A percentile compares a stretch with the other conserved stretches of the same genome.
phyloP scores from a whole-genome alignment of 1,140 invertebrate species.

The Araneus ventricosus region DNA sequence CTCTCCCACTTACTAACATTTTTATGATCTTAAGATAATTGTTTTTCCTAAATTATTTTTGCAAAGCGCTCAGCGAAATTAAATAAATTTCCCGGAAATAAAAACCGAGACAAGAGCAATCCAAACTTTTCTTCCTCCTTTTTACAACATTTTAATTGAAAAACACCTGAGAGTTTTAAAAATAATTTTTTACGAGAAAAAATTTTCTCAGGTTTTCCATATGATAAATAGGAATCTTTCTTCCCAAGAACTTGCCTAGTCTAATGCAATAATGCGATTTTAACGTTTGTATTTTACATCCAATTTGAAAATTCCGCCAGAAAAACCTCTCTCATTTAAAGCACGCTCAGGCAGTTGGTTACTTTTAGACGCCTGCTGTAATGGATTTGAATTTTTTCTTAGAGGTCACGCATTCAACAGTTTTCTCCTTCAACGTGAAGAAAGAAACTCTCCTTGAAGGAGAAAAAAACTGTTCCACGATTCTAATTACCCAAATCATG shows the following conservation, averaged over 20 bases:
- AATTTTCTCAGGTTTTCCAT: neutral
- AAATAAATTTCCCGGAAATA: too few relatives aligned
- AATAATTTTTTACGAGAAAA: neutral
- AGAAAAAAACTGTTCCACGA: neutral
- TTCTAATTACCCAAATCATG: conserved; percentile 17
- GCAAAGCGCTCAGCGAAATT: too few relatives aligned
- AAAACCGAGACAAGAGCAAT: too few relatives aligned
- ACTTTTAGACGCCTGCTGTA: neutral
- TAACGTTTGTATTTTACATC: neutral
- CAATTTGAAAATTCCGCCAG: neutral
- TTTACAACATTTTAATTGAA: neutral
- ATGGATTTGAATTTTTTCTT: conserved; percentile 13
- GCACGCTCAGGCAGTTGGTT: neutral
- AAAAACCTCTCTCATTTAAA: neutral
- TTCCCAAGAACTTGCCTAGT: too few relatives aligned
- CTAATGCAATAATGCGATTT: conserved; percentile 4
- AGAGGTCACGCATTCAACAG: conserved; percentile 40
- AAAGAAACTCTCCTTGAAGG: neutral
- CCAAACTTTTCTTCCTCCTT: too few relatives aligned
- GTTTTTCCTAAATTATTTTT: too few relatives aligned
- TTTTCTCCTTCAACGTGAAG: neutral
- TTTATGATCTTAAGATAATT: too few relatives aligned
- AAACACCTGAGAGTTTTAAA: neutral
- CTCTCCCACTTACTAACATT: too few relatives aligned
- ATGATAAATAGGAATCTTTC: neutral